Base-by-base conservation (phyloP, 1,140 invertebrate genomes). In the Lepeophtheirus salmonis region DNA sequence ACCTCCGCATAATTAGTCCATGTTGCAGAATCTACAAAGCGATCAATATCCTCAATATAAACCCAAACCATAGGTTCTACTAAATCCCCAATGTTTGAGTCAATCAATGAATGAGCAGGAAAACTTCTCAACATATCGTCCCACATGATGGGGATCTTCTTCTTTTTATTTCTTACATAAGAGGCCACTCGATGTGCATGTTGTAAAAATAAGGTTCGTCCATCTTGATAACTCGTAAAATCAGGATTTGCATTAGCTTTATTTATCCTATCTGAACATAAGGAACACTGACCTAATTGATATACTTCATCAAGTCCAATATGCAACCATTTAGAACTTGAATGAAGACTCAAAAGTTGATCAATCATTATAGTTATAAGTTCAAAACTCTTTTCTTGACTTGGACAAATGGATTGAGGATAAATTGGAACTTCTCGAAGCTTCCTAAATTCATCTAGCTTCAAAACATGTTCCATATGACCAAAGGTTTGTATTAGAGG, bases 201-300 rank as follows among this genome's bases (percentile, higher is more conserved):
- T 57, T 69, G 24, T 26, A 78, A 67, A 62, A 77, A 77, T 6
- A 78, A 64, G 56, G 60, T 62, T 1, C 78, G 21, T 74, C 75
- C 10, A 71, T 67, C 1, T 75, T 64, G 72, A 70, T 57, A 30
- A 3, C 26, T 18, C 13, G 21, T 57, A 17, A 26, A 17, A 21
- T 74, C 66, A 18, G 55, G 55, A 17, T 25, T 17, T 3, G 23
- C 25, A 49, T 67, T 69, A 41, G 70, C 67, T 21, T 68, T 62
- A 10, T 60, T 67, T 64, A 76, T 70, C 48, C 63, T 63, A n/a
- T 68, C 59, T 6, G 64, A 77, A 65, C 88, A 94, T 2, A 79
- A 69, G 1, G 75, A 67, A 67, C 88, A 92, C 65, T 83, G 75
- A 1, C 85, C 86, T 66, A 92, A 78, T 63, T 87, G 83, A 53